These are phyloP conservation scores for Rhamnusium bicolor DNA, from an alignment of 2,888 invertebrate genomes.

Conservation along the genomic window DNA sequence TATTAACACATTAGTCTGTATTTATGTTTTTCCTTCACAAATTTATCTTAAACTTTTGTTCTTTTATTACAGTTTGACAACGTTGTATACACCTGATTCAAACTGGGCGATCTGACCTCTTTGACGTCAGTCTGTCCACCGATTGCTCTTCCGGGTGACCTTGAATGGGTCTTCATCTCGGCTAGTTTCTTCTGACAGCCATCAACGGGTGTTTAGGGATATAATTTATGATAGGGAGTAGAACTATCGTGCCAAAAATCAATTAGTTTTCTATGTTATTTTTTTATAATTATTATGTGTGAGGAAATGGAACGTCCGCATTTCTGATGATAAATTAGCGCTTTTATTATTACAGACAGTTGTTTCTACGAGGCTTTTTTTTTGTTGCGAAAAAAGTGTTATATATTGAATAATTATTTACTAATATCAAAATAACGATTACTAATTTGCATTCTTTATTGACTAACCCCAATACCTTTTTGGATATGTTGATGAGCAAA, in stretches of 20 bases:
- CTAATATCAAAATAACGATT: conserved; percentile 19
- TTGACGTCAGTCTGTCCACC: conserved; percentile 64
- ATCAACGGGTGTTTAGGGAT: conserved; percentile 59
- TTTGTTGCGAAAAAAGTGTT: background rate
- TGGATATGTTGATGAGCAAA: background rate
- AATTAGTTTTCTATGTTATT: conserved; percentile 39
- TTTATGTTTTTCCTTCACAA: too few relatives aligned
- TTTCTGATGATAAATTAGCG: conserved; percentile 28
- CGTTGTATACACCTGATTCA: conserved; percentile 61
- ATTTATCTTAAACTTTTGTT: background rate
- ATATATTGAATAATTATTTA: conserved; percentile 19
- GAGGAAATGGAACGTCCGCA: conserved; percentile 24
- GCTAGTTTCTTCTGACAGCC: conserved; percentile 49
- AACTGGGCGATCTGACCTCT: conserved; percentile 62
- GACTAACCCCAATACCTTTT: conserved; percentile 9
- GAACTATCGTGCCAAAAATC: conserved; percentile 45
- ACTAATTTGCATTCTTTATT: background rate
- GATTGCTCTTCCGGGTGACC: conserved; percentile 67
- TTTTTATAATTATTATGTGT: conserved; percentile 28
- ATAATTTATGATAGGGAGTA: conserved; percentile 58
- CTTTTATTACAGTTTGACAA: background rate
- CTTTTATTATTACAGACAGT: conserved; percentile 5
- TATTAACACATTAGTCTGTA: too few relatives aligned
- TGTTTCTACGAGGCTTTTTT: background rate
- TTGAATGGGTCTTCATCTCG: conserved; percentile 57